Percentiles rank a stretch among this genome's conserved stretches.
phyloP scores from a whole-genome alignment of 2,888 invertebrate genomes.

The Labia minor region DNA sequence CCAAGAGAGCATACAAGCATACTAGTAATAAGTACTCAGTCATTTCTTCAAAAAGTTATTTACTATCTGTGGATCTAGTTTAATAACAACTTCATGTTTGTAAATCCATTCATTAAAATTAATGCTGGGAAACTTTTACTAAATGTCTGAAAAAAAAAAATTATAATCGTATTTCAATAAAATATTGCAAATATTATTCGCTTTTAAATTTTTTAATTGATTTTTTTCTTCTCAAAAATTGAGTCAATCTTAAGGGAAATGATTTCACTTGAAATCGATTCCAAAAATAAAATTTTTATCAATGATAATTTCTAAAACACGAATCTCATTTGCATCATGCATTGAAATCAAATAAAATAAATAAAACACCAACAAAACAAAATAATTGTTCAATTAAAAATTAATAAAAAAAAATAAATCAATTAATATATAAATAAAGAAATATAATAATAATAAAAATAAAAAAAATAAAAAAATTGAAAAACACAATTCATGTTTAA shows the following conservation, averaged over 20 bases:
- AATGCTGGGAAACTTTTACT: not conserved
- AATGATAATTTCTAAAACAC: too few relatives aligned
- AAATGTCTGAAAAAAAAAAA: not conserved
- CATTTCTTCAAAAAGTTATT: not conserved
- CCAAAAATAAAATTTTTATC: too few relatives aligned
- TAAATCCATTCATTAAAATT: not conserved
- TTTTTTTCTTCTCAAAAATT: not conserved
- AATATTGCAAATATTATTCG: not conserved
- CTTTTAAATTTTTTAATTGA: not conserved
- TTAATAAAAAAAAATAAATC: too few relatives aligned
- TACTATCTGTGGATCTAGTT: not conserved
- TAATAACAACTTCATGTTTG: conserved; percentile 4
- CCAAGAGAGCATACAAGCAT: not conserved
- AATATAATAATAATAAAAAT: too few relatives aligned
- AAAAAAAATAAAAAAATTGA: too few relatives aligned
- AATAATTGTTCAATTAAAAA: too few relatives aligned
- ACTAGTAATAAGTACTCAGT: conserved; percentile 2
- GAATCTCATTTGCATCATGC: too few relatives aligned
- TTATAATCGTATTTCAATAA: conserved; percentile 2
- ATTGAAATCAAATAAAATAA: too few relatives aligned
- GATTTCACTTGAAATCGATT: not conserved
- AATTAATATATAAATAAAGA: too few relatives aligned
- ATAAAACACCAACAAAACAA: too few relatives aligned
- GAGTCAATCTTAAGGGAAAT: not conserved
- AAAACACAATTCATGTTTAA: too few relatives aligned